Conservation (phyloP, 2,888 invertebrate species). For the Invenusta paracnida region DNA sequence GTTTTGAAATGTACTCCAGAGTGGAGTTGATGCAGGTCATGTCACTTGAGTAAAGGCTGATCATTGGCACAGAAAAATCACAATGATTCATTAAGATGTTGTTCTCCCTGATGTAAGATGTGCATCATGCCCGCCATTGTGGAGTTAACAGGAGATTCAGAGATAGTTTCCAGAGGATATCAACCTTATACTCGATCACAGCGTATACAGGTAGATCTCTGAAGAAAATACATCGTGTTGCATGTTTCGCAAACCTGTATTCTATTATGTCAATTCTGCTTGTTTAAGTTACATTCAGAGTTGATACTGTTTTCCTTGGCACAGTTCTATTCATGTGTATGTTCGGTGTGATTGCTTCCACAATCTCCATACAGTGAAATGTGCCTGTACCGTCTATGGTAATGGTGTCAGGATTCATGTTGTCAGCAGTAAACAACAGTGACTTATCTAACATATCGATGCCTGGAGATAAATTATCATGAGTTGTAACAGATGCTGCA, state of each 20-base stretch:
- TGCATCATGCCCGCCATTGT: conserved; percentile 46
- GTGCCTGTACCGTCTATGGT: conserved; percentile 48
- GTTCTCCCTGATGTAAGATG: conserved; percentile 33
- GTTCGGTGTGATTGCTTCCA: conserved; percentile 48
- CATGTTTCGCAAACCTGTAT: conserved; percentile 41
- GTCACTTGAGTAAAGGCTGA: conserved; percentile 39
- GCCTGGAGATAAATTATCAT: conserved; percentile 38
- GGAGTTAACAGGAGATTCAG: conserved; percentile 37
- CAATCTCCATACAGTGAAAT: conserved; percentile 50
- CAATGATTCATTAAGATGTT: conserved; percentile 1
- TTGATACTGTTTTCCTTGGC: conserved; percentile 38
- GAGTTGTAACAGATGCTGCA: conserved; percentile 35
- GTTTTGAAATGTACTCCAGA: conserved; percentile 31
- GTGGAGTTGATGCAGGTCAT: conserved; percentile 42
- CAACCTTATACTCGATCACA: conserved; percentile 34
- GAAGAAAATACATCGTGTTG: conserved; percentile 7
- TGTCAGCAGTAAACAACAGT: conserved; percentile 50
- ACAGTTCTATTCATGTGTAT: conserved; percentile 38
- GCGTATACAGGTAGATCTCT: conserved; percentile 18
- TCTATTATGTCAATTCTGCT: conserved; percentile 44
- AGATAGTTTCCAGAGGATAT: conserved; percentile 42
- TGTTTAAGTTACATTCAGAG: conserved; percentile 40
- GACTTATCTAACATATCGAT: conserved; percentile 39
- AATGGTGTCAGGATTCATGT: conserved; percentile 49
- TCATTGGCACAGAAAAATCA: conserved; percentile 40